Base-by-base conservation (phyloP, 1,140 invertebrate genomes). In the Oedothorax gibbosus region DNA sequence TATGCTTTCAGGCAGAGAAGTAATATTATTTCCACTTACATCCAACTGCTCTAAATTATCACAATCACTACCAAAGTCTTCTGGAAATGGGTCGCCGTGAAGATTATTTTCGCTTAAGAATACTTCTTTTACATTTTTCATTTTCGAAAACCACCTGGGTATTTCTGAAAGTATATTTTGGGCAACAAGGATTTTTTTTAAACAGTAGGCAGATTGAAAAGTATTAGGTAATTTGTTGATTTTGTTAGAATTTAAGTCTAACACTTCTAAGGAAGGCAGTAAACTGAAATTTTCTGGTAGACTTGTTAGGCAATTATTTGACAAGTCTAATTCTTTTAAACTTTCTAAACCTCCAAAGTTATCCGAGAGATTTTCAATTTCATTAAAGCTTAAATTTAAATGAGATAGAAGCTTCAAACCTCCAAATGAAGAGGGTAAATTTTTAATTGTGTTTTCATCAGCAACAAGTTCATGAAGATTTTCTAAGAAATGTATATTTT, bases 181-280 rank as follows among this genome's bases (percentile, higher is more conserved):
- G 12, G 54, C 12, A 7, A 86, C 15, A 21, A 60, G 15, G 3
- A 86, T 12, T 15, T 75, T 80, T 75, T 57, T 35, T 35, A 86
- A 18, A 9, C 12, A 50, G 7, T 65, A 15, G n/a, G 77, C 21
- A 18, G 78, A 80, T 12, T 5, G 12, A 35, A 65, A 72, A 8
- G 53, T 72, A n/a, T 75, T 35, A 35, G 86, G 86, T 14, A 86
- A 68, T 7, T 14, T 11, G 11, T 18, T 62, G 18, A 86, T 56
- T 60, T 84, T 57, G 68, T 86, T 86, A 57, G 79, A 6, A 54
- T 64, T 65, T 49, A 86, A 85, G 65, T 85, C 76, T 15, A 86
- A 15, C 0, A 73, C 50, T 79, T 79, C 71, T 15, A 86, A 66
- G 21, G 12, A 53, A 35, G 77, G 51, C 12, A 86, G 60, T 60